Percentiles rank a stretch among this genome's conserved stretches.
These are phyloP conservation scores for Kryptolebias marmoratus DNA, from an alignment of 2,113 vertebrate genomes.

Conservation along the genomic window DNA sequence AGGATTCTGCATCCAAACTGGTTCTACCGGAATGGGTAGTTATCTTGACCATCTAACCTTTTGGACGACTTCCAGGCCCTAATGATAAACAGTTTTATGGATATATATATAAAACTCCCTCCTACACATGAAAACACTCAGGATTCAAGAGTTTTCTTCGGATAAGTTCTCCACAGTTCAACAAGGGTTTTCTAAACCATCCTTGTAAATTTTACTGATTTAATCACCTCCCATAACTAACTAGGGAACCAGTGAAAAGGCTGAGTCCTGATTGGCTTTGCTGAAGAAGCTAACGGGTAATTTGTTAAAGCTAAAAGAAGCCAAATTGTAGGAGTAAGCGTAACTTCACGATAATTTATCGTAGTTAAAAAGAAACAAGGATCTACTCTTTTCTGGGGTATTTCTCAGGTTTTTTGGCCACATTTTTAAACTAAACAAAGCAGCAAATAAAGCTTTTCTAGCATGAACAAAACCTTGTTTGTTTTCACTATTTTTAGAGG, in stretches of 20 bases:
- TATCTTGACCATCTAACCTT: conserved; percentile 31
- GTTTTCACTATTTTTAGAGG: conserved; percentile 10
- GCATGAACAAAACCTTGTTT: background rate
- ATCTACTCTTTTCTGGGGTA: too few species aligned
- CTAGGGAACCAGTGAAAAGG: background rate
- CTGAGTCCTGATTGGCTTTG: too few species aligned
- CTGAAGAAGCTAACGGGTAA: too few species aligned
- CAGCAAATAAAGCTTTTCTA: too few species aligned
- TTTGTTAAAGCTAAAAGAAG: too few species aligned
- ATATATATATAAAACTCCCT: background rate
- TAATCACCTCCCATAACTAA: background rate
- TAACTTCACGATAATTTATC: too few species aligned
- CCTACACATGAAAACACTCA: background rate
- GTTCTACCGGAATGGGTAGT: conserved; percentile 20
- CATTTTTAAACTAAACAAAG: too few species aligned
- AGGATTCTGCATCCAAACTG: conserved; percentile 8
- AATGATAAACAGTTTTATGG: background rate
- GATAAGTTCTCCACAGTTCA: background rate
- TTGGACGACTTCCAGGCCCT: conserved; percentile 24
- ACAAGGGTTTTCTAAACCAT: background rate
- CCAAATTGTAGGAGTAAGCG: too few species aligned
- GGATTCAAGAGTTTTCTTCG: background rate
- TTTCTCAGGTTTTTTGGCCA: too few species aligned
- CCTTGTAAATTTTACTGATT: too few species aligned
- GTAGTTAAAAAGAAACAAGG: too few species aligned